Percentiles rank a stretch among this genome's conserved stretches.
Conservation (phyloP, 1,140 invertebrate species). For the Diorhabda carinulata region DNA sequence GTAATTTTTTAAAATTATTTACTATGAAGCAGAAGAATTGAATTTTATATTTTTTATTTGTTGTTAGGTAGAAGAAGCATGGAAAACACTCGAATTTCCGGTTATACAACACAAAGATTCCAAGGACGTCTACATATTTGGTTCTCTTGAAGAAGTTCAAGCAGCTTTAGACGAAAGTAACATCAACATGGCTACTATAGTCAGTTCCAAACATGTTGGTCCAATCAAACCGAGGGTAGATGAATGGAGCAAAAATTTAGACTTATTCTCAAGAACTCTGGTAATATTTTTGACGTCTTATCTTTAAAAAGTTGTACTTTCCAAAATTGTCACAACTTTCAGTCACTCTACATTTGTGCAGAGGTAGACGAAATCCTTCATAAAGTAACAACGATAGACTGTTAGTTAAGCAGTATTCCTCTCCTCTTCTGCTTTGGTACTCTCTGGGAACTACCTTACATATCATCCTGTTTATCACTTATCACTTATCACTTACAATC, state of each 20-base stretch:
- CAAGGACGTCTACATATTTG: slow-evolving; percentile 78
- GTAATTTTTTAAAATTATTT: no score
- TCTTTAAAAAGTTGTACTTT: no score
- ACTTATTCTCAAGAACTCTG: slow-evolving; percentile 71
- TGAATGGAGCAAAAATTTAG: slow-evolving; percentile 71
- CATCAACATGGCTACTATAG: slow-evolving; percentile 80
- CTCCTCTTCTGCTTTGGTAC: no score
- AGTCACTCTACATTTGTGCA: no score
- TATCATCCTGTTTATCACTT: no score
- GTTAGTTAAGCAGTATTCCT: no score
- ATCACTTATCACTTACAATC: no score
- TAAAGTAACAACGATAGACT: no score
- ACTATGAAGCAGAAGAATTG: neutral
- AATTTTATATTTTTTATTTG: neutral
- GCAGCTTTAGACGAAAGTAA: slow-evolving; percentile 77
- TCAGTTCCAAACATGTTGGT: slow-evolving; percentile 76
- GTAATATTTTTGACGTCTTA: slow-evolving; percentile 47
- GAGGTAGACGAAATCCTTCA: no score
- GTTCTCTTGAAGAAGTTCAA: slow-evolving; percentile 79
- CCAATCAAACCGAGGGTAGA: slow-evolving; percentile 77
- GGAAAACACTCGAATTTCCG: slow-evolving; percentile 74
- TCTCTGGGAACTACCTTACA: no score
- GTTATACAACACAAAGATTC: slow-evolving; percentile 73
- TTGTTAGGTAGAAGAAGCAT: slow-evolving; percentile 69
- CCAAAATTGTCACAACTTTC: no score